These are phyloP conservation scores for Oophaga pumilio DNA, from an alignment of 2,113 vertebrate genomes.

Conservation along the genomic window DNA sequence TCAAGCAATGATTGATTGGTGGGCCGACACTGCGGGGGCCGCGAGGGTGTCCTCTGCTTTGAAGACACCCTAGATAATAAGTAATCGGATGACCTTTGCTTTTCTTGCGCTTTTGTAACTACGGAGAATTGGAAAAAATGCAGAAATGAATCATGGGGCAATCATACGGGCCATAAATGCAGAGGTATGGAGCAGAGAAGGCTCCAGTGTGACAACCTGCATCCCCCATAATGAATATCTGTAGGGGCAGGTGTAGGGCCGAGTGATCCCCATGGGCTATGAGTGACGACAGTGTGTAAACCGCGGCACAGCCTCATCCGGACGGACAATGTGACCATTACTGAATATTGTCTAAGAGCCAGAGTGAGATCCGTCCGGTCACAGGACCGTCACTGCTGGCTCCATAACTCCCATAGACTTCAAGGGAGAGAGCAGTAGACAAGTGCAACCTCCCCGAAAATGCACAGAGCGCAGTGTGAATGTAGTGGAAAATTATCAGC, in stretches of 20 bases:
- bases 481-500: no score
- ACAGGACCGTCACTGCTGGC: background rate
- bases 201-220: background rate
- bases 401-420: background rate
- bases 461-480: no score
- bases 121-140: background rate
- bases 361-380: background rate
- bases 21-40: background rate
- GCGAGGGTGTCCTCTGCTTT: background rate
- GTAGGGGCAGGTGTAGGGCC: background rate
- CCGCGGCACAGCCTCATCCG: background rate
- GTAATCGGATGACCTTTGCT: background rate
- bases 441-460: no score
- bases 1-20: background rate
- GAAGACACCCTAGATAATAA: background rate
- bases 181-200: background rate
- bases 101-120: background rate
- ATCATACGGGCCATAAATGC: background rate
- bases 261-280: background rate
- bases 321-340: background rate
- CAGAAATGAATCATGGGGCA: background rate
- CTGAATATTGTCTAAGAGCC: no score
- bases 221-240: background rate
- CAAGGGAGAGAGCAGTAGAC: background rate
- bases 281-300: background rate